These are phyloP conservation scores for Lophura nycthemera DNA, from an alignment of 2,113 vertebrate species.

Conservation along the genomic window DNA sequence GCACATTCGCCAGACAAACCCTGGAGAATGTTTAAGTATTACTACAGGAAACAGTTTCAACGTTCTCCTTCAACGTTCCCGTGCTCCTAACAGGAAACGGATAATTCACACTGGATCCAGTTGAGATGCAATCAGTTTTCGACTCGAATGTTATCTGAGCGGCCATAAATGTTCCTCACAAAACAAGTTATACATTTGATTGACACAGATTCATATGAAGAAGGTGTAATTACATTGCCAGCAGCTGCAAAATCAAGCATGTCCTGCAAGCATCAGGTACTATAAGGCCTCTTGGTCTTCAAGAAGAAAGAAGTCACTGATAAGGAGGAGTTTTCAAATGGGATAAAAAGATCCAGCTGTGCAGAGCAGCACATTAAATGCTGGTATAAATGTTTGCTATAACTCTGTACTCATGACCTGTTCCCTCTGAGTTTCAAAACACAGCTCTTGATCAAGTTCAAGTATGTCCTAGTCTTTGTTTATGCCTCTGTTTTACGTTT, in stretches of 20 bases:
- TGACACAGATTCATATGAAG: constrained; percentile 1
- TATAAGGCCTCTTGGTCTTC: neutral
- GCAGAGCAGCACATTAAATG: neutral
- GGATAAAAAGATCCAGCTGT: neutral
- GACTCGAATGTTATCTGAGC: constrained; percentile 8
- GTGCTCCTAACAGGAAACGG: neutral
- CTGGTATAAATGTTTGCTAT: neutral
- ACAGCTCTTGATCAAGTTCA: neutral
- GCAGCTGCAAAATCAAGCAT: constrained; percentile 19
- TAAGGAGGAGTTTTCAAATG: neutral
- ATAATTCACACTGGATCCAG: constrained; percentile 5
- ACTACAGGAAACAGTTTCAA: neutral
- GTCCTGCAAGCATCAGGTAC: neutral
- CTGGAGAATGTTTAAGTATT: neutral
- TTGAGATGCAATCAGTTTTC: constrained; percentile 37
- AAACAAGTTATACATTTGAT: constrained; percentile 36
- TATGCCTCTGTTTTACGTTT: neutral
- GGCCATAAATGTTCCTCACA: constrained; percentile 50
- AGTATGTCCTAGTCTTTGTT: neutral
- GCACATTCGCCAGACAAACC: neutral
- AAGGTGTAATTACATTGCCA: neutral
- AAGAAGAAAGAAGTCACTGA: neutral
- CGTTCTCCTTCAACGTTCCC: neutral
- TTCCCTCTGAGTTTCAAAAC: neutral
- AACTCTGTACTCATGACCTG: neutral